These are phyloP conservation scores for Fopius arisanus DNA, from an alignment of 1,140 invertebrate species.

Conservation along the genomic window DNA sequence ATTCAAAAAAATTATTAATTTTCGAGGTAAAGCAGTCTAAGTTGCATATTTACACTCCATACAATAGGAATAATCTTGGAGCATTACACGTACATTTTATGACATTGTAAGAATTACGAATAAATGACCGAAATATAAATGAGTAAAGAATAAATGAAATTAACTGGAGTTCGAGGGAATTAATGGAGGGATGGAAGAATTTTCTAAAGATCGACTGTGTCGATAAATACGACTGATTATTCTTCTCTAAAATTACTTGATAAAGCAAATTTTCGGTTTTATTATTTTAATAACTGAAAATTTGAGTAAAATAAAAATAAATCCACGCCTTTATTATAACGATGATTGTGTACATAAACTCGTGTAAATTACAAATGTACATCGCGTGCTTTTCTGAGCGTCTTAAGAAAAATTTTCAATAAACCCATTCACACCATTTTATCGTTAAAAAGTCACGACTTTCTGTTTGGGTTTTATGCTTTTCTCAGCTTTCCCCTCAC, in stretches of 20 bases:
- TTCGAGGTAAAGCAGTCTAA: too few relatives aligned
- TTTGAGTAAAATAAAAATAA: background rate
- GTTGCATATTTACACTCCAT: too few relatives aligned
- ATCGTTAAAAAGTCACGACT: background rate
- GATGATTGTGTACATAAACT: background rate
- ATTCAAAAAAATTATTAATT: too few relatives aligned
- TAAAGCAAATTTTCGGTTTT: background rate
- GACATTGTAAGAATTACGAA: background rate
- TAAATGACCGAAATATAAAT: too few relatives aligned
- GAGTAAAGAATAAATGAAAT: too few relatives aligned
- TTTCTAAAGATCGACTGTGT: background rate
- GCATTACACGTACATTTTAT: background rate
- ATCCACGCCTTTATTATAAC: too few relatives aligned
- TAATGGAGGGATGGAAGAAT: background rate
- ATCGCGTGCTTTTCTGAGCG: too few relatives aligned
- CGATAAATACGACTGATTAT: background rate
- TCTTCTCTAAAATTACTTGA: background rate
- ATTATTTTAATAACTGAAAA: background rate
- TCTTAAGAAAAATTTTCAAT: background rate
- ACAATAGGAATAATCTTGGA: too few relatives aligned
- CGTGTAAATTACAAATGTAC: background rate
- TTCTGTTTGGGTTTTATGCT: background rate
- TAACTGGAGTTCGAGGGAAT: too few relatives aligned
- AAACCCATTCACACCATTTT: background rate
- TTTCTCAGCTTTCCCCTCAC: background rate